Evolutionary conservation across 2,113 vertebrate species (phyloP).

Genomic region (Willisornis vidua): DNA sequence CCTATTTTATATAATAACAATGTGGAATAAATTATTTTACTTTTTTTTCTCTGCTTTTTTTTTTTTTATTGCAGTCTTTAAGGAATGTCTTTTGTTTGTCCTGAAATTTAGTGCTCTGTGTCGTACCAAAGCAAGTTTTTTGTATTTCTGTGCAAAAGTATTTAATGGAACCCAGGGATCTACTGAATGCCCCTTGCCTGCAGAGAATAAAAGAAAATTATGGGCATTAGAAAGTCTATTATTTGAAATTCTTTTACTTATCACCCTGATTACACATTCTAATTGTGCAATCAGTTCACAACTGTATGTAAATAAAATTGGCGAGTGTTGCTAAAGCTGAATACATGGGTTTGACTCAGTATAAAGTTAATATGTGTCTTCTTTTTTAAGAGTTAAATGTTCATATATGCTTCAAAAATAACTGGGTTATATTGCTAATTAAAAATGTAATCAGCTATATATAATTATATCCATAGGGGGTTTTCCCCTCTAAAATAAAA

Average conservation of each 20-base stretch:
- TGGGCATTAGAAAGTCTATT: neutral
- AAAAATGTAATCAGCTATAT: neutral
- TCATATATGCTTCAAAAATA: neutral
- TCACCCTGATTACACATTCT: neutral
- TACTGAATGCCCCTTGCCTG: neutral
- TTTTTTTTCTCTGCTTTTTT: neutral
- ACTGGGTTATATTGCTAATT: neutral
- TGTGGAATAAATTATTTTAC: neutral
- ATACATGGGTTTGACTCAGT: neutral
- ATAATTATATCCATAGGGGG: neutral
- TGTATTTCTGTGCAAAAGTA: neutral
- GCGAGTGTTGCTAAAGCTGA: neutral
- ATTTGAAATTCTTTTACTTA: neutral
- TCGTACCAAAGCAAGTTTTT: neutral
- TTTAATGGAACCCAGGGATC: neutral
- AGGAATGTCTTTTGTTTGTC: neutral
- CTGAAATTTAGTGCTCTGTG: neutral
- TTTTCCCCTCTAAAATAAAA: neutral
- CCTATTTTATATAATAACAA: neutral
- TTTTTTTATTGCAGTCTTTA: neutral
- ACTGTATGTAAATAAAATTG: neutral
- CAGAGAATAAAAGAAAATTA: neutral
- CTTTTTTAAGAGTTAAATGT: neutral
- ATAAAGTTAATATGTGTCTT: neutral
- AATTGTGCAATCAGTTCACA: neutral